Base-by-base conservation (phyloP, 2,888 invertebrate species). In the Mechanitis messenoides region DNA sequence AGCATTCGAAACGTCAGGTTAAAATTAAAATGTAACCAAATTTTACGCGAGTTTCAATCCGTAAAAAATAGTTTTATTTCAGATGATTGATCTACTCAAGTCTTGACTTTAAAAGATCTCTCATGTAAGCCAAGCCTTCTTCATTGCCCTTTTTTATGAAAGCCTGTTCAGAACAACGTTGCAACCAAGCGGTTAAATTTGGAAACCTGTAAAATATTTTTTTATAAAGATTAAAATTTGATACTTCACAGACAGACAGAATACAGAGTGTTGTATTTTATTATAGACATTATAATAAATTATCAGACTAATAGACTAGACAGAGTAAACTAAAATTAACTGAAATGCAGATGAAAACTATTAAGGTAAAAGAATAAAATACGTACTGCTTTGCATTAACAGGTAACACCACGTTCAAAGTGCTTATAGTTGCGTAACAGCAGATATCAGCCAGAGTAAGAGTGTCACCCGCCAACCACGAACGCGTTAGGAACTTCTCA, bases 391-490 rank as follows among this genome's bases (percentile, higher is more conserved):
- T 63, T 33, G 64, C 69, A 60, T 84, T 77, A 38, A 87, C 77
- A 0, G 83, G 79, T 2, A 79, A 1, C 4, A 86, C 62, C 42
- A 72, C 76, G 55, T 84, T 75, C 65, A 90, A 72, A 0, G 91
- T 80, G 66, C 91, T 90, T 33, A 93, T 81, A 9, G 87, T 85
- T 11, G 92, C 85, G 2, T 85, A 85, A 46, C 92, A 86, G 65
- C 91, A 86, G 57, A 92, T 84, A 70, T 94, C 94, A 20, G 93
- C 93, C 31, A 94, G 77, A 0, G 93, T 93, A 31, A 92, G 62
- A 46, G 86, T 75, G 53, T 92, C 86, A 1, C 93, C 93, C 28
- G 92, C 92, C 33, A 91, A 80, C 83, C 91, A 93, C 6, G 86
- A 73, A 4, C 81, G 81, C 1, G 83, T 82, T 3, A 93, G 76